These are phyloP conservation scores for Chloromyia formosa DNA, from an alignment of 2,888 invertebrate species.

Conservation along the genomic window DNA sequence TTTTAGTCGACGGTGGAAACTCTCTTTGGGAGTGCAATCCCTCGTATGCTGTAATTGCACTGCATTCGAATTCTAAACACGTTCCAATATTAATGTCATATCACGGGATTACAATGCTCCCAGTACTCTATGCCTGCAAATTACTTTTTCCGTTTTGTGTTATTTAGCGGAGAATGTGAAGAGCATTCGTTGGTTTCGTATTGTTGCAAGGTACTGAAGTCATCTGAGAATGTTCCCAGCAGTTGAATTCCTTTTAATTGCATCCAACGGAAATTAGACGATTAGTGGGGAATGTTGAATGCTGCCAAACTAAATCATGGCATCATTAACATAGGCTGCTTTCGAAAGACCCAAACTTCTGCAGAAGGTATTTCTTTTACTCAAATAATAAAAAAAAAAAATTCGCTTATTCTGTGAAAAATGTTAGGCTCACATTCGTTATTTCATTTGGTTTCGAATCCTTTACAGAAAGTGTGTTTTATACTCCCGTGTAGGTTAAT, in stretches of 20 bases:
- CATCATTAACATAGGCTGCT: no score
- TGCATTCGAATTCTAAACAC: slow-evolving; percentile 37
- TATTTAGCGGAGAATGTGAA: neutral
- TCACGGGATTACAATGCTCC: slow-evolving; percentile 33
- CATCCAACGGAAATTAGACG: neutral
- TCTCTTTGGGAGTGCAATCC: neutral
- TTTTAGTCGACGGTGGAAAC: neutral
- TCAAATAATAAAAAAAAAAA: no score
- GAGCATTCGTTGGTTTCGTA: neutral
- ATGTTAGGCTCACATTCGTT: no score
- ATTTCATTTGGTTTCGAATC: no score
- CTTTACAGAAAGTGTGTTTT: no score
- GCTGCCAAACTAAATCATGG: no score
- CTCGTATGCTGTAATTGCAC: slow-evolving; percentile 17
- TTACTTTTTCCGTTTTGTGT: slow-evolving; percentile 29
- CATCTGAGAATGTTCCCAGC: neutral
- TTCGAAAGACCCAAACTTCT: no score
- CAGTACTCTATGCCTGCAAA: slow-evolving; percentile 26
- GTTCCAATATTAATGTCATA: slow-evolving; percentile 43
- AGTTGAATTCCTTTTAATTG: neutral
- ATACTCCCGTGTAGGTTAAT: no score
- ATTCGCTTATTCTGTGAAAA: no score
- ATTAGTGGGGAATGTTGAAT: neutral
- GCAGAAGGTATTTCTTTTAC: no score
- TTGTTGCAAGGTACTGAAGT: neutral